Percentiles rank a stretch among this genome's conserved stretches.
These are phyloP conservation scores for Sakesphorus luctuosus DNA, from an alignment of 2,113 vertebrate genomes.

Conservation along the genomic window DNA sequence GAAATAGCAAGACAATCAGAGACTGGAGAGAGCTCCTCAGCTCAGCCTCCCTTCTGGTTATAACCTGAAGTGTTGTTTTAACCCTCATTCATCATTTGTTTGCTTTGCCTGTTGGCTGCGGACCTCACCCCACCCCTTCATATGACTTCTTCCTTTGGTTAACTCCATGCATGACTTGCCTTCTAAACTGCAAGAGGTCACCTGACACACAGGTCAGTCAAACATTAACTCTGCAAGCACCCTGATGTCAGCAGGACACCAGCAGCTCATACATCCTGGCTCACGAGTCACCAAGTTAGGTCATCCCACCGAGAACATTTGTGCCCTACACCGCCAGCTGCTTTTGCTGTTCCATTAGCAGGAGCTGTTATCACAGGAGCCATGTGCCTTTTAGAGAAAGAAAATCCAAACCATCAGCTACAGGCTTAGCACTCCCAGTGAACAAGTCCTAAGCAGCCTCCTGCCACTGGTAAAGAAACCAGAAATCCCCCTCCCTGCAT, in stretches of 20 bases:
- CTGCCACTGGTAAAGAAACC: background rate
- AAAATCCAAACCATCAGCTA: background rate
- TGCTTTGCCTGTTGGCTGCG: conserved; percentile 7
- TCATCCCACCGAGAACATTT: background rate
- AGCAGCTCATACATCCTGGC: background rate
- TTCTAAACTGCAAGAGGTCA: background rate
- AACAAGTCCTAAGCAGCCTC: background rate
- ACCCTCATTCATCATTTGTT: conserved; percentile 14
- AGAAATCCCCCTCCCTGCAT: background rate
- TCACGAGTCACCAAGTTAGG: accelerated
- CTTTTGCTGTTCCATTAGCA: background rate
- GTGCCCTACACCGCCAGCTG: accelerated
- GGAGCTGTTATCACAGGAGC: too few relatives aligned
- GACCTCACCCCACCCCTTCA: conserved; percentile 6
- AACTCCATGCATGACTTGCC: conserved; percentile 33
- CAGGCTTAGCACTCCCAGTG: background rate
- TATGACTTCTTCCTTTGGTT: conserved; percentile 39
- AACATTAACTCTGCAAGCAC: conserved; percentile 32
- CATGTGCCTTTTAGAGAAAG: background rate
- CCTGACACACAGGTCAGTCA: conserved; percentile 16
- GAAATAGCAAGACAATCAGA: background rate
- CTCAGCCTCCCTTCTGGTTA: background rate
- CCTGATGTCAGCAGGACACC: background rate
- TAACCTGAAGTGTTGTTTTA: conserved; percentile 19
- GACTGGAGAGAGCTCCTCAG: background rate